A percentile compares a stretch with the other conserved stretches of the same genome.
phyloP scores from a whole-genome alignment of 2,113 vertebrate genomes.

The Vulpes lagopus region DNA sequence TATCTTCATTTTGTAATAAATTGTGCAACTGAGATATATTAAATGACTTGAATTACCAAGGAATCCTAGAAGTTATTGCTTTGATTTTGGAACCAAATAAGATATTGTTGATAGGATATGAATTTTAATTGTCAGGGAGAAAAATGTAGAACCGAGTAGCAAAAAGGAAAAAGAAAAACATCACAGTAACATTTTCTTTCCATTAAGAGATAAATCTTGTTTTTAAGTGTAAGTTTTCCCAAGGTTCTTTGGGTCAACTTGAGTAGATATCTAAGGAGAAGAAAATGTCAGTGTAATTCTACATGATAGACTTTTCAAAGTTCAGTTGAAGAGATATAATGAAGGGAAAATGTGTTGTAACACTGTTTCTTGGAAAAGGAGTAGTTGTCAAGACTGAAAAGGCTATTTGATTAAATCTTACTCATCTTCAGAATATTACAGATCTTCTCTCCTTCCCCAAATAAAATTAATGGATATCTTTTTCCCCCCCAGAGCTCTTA shows the following conservation, averaged over 20 bases:
- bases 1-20: background rate
- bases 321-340: constrained; percentile 11
- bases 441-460: background rate
- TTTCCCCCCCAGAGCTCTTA: background rate
- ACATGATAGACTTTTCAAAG: background rate
- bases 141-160: background rate
- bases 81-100: constrained; percentile 36
- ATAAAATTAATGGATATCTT: constrained; percentile 24
- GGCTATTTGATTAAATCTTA: constrained; percentile 43
- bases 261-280: background rate
- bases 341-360: constrained; percentile 29
- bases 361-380: background rate
- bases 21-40: background rate
- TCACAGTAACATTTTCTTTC: background rate
- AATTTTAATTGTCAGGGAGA: constrained; percentile 5
- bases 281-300: background rate
- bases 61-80: background rate
- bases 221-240: background rate
- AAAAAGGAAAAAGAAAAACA: background rate
- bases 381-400: constrained; percentile 47
- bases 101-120: background rate
- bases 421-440: background rate
- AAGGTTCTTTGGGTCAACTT: background rate
- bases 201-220: background rate
- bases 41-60: background rate